Percentiles rank a stretch among this genome's conserved stretches.
phyloP scores from a whole-genome alignment of 2,888 invertebrate species.

The Parapristionchus giblindavisi region DNA sequence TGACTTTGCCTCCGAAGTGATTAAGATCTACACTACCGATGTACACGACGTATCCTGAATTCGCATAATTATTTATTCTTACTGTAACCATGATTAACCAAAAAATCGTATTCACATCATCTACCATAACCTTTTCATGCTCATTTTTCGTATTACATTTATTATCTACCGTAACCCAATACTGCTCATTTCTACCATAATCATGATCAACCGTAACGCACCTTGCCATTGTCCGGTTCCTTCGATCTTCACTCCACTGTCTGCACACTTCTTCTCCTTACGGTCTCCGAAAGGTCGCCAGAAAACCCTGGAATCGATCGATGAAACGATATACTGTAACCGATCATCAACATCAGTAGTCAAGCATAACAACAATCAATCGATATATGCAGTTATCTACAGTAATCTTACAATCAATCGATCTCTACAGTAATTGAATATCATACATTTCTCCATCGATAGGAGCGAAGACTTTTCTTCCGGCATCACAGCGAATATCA shows the following conservation, averaged over 20 bases:
- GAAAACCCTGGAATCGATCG: conserved; percentile 40
- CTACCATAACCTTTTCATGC: background rate
- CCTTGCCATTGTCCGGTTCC: conserved; percentile 69
- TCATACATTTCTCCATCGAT: conserved; percentile 63
- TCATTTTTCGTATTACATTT: no score
- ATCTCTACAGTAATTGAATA: background rate
- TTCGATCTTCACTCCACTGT: conserved; percentile 66
- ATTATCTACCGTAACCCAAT: no score
- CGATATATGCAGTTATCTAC: background rate
- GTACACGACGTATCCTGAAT: conserved; percentile 62
- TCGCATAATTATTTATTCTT: background rate
- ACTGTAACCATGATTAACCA: background rate
- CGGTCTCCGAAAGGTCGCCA: conserved; percentile 55
- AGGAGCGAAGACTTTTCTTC: conserved; percentile 55
- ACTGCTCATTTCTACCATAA: background rate
- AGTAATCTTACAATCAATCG: background rate
- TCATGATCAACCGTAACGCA: conserved; percentile 1
- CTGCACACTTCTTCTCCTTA: conserved; percentile 60
- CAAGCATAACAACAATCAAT: background rate
- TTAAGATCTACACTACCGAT: conserved; percentile 64
- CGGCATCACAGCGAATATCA: conserved; percentile 50
- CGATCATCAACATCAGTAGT: background rate
- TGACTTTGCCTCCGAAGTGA: conserved; percentile 63
- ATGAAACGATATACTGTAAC: background rate
- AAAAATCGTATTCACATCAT: background rate